Evolutionary conservation across 2,797 vertebrate genomes (phyloP).

Genomic region (Lycodopsis pacificus): DNA sequence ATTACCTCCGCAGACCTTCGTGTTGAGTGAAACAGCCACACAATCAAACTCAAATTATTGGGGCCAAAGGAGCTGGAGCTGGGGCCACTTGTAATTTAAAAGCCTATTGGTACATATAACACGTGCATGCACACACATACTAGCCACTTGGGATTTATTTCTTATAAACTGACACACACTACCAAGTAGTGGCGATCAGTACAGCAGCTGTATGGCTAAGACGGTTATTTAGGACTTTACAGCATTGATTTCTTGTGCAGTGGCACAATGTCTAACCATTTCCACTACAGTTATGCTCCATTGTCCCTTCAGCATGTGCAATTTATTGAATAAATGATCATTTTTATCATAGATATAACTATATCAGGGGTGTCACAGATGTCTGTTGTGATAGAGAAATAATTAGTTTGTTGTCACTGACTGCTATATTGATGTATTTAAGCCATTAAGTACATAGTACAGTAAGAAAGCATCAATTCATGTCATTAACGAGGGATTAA

Average conservation of each 20-base stretch:
- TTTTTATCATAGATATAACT: background rate
- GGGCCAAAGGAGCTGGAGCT: constrained; percentile 31
- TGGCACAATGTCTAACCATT: background rate
- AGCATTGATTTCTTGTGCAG: background rate
- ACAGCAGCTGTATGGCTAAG: background rate
- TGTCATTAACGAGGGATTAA: background rate
- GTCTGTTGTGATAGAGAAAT: background rate
- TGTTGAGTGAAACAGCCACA: constrained; percentile 21
- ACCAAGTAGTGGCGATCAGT: background rate
- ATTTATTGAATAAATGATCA: background rate
- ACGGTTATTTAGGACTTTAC: background rate
- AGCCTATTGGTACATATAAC: constrained; percentile 6
- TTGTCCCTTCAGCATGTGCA: background rate
- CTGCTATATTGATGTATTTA: background rate
- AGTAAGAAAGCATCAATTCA: background rate
- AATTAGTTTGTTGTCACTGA: background rate
- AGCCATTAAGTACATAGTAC: background rate
- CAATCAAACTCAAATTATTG: constrained; percentile 46
- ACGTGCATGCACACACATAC: constrained; percentile 3
- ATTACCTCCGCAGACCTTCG: constrained; percentile 21
- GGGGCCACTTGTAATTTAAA: constrained; percentile 33
- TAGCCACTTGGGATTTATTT: background rate
- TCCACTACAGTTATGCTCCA: background rate
- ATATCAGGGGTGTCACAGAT: background rate
- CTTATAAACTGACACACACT: background rate